Evolutionary conservation across 2,797 vertebrate genomes (phyloP).

Genomic region (Rhinella marina): DNA sequence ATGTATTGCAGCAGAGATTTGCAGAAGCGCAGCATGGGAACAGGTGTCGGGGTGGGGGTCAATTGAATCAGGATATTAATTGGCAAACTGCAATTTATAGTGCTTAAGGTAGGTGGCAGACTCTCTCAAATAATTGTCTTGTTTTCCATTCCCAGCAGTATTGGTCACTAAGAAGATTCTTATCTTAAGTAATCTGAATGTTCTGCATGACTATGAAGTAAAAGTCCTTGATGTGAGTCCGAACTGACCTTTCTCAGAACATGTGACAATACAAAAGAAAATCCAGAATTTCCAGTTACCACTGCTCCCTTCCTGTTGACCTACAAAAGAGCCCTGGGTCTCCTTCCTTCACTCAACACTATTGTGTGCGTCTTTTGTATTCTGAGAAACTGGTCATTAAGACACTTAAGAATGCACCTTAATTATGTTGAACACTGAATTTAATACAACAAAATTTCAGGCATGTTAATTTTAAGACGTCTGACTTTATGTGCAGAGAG

Average conservation of each 20-base stretch:
- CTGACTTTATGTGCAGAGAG: not conserved
- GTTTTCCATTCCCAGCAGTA: not conserved
- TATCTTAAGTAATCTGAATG: not conserved
- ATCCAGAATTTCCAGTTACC: constrained; percentile 10
- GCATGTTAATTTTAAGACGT: not conserved
- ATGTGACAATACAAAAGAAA: not conserved
- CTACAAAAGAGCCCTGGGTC: not conserved
- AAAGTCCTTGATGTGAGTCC: not conserved
- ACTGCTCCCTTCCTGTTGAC: not conserved
- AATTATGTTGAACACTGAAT: not conserved
- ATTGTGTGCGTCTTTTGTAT: not conserved
- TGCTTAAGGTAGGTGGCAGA: no score
- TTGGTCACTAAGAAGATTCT: not conserved
- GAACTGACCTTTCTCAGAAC: not conserved
- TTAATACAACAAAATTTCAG: not conserved
- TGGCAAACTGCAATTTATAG: no score
- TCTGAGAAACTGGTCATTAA: not conserved
- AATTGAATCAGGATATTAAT: no score
- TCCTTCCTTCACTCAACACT: not conserved
- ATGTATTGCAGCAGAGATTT: no score
- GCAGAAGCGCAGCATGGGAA: no score
- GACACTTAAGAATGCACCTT: not conserved
- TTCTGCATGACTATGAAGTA: not conserved
- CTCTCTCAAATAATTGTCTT: not conserved
- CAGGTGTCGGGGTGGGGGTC: no score